Conservation (phyloP, 2,888 invertebrate genomes). For the Psylliodes chrysocephalus region DNA sequence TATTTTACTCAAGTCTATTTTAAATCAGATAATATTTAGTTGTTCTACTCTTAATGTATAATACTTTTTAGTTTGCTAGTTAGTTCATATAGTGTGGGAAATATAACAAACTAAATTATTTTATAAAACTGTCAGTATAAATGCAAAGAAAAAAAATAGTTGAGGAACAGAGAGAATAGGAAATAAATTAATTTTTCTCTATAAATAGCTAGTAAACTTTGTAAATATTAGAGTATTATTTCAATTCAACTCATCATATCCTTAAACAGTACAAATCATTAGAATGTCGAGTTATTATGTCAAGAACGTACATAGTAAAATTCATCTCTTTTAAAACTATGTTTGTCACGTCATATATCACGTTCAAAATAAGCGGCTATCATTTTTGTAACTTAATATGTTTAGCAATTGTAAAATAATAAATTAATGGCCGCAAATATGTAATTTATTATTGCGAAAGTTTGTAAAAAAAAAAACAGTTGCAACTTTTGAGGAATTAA, state of each 20-base stretch:
- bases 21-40: no score
- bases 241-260: constrained; percentile 11
- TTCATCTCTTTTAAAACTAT: constrained; percentile 15
- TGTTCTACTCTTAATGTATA: no score
- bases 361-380: constrained; percentile 52
- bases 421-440: constrained; percentile 34
- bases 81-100: no score
- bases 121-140: no score
- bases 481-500: constrained; percentile 22
- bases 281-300: constrained; percentile 15
- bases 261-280: constrained; percentile 23
- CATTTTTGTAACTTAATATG: constrained; percentile 50
- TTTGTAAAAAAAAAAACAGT: constrained; percentile 25
- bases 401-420: constrained; percentile 45
- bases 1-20: no score
- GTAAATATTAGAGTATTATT: constrained; percentile 12
- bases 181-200: background rate
- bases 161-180: no score
- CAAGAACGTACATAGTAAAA: constrained; percentile 7
- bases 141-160: no score
- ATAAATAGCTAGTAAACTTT: background rate
- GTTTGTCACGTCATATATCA: constrained; percentile 30
- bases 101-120: no score
- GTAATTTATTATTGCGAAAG: constrained; percentile 38
- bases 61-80: no score